Conservation (phyloP, 2,113 vertebrate genomes). For the Mustelus asterias region DNA sequence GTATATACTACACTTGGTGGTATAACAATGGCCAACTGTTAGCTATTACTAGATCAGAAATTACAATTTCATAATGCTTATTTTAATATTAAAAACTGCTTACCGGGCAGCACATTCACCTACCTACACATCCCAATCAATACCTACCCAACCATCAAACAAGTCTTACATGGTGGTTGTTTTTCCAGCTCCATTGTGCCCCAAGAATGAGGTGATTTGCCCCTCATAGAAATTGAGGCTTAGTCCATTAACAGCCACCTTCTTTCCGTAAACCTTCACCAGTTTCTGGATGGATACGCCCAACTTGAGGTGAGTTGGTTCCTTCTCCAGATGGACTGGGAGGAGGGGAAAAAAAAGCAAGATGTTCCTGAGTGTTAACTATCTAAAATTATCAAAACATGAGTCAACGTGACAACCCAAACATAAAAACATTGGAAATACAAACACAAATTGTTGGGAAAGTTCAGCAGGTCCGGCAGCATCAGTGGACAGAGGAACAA, state of each 20-base stretch:
- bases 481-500: too few relatives aligned
- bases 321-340: conserved; percentile 68
- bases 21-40: background rate
- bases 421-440: background rate
- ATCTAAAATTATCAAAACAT: background rate
- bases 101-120: background rate
- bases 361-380: background rate
- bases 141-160: background rate
- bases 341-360: conserved; percentile 21
- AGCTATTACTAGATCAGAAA: background rate
- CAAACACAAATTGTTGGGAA: background rate
- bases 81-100: background rate
- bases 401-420: background rate
- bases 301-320: conserved; percentile 53
- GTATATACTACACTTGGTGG: background rate
- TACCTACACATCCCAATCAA: background rate
- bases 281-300: conserved; percentile 71
- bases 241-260: conserved; percentile 68
- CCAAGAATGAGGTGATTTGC: conserved; percentile 83
- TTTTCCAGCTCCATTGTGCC: conserved; percentile 84
- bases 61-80: background rate
- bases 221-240: conserved; percentile 81
- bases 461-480: too few relatives aligned
- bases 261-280: conserved; percentile 73
- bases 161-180: conserved; percentile 79